These are phyloP conservation scores for Trichechus manatus DNA, from an alignment of 2,113 vertebrate genomes.

Conservation along the genomic window DNA sequence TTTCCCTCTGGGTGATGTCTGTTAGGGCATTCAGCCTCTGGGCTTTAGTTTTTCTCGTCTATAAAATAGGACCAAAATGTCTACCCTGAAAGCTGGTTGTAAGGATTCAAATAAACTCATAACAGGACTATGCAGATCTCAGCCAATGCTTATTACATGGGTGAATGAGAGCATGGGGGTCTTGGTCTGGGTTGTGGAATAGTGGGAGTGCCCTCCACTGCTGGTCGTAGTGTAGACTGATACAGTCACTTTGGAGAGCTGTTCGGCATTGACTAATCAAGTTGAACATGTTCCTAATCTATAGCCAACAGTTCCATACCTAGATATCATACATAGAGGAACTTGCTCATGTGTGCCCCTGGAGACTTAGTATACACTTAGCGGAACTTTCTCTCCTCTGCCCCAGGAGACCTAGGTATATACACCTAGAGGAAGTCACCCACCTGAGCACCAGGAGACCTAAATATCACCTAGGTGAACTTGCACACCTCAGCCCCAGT, in stretches of 20 bases:
- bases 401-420: neutral
- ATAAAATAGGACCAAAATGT: neutral
- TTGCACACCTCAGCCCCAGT: neutral
- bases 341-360: neutral
- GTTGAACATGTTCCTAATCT: neutral
- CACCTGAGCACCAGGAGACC: neutral
- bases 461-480: neutral
- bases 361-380: neutral
- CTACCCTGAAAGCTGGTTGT: neutral
- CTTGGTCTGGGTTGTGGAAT: neutral
- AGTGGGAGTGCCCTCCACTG: neutral
- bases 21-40: neutral
- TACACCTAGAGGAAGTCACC: neutral
- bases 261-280: neutral
- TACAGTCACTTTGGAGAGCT: accelerated
- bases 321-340: neutral
- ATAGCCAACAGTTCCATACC: too few species aligned
- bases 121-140: neutral
- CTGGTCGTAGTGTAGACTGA: neutral
- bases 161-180: accelerated
- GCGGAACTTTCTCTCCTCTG: neutral
- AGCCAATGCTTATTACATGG: neutral
- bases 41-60: neutral
- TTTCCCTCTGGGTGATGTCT: neutral
- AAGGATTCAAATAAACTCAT: too few species aligned